phyloP scores from a whole-genome alignment of 2,797 vertebrate species.

The Geotria australis region DNA sequence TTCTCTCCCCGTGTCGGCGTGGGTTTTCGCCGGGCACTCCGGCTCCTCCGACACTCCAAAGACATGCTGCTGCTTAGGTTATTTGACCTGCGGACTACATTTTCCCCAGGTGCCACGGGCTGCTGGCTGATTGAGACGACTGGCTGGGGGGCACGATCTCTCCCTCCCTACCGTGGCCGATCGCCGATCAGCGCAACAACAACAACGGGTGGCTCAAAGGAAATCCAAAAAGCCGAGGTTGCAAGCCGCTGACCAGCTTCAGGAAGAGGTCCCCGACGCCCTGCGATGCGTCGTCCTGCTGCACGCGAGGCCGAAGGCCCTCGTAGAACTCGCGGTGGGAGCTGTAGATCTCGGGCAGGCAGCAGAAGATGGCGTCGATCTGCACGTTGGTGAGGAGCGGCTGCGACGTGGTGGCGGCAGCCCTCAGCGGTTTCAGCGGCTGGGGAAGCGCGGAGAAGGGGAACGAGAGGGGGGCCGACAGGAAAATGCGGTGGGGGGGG shows the following conservation, averaged over 20 bases:
- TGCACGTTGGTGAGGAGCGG: constrained; percentile 61
- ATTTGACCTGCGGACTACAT: too few relatives aligned
- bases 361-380: constrained; percentile 98
- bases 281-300: constrained; percentile 85
- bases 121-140: too few relatives aligned
- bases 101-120: too few relatives aligned
- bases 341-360: constrained; percentile 92
- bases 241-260: constrained; percentile 32
- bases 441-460: constrained; percentile 7
- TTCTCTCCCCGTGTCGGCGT: too few relatives aligned
- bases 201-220: background rate
- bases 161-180: too few relatives aligned
- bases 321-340: constrained; percentile 95
- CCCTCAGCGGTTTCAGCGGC: constrained; percentile 94
- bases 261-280: constrained; percentile 91
- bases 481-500: too few relatives aligned
- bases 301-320: constrained; percentile 51
- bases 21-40: too few relatives aligned
- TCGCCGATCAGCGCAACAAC: background rate
- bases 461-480: background rate
- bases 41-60: too few relatives aligned
- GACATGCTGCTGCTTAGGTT: too few relatives aligned
- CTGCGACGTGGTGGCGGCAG: constrained; percentile 80
- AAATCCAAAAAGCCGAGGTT: too few relatives aligned
- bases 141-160: too few relatives aligned